Base-by-base conservation (phyloP, 2,888 invertebrate species). In the Cheilosia variabilis region DNA sequence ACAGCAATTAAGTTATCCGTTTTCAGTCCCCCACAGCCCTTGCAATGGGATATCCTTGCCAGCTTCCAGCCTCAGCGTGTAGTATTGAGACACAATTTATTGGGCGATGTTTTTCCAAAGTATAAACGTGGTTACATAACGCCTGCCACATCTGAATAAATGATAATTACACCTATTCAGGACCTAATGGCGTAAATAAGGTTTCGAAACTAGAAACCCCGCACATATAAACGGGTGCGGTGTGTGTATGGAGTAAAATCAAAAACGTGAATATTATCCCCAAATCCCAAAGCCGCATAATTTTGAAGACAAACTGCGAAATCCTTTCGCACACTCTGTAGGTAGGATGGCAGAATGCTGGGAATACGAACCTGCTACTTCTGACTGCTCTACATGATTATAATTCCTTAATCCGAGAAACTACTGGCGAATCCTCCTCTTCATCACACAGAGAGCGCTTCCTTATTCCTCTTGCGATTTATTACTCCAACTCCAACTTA, bases 1-100 rank as follows among this genome's bases (percentile, higher is more conserved):
- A 62, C 62, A 72, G 27, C 73, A 83, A 79, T 79, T 83, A 68
- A 31, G 73, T 63, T 63, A 73, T 79, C 78, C 72, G 63, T 78
- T 81, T 82, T 24, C 50, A 37, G 4, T 4, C 3, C 13, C 13
- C 41, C 47, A 19, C 22, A 52, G 5, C 41, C 41, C 4, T 9
- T 65, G 69, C 57, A 75, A 79, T 50, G 60, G 60, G 66, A 81
- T 81, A 71, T 45, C 58, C 43, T 27, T 27, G 27, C 27, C 27
- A 27, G 6, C 27, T 27, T 27, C 4, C 24, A 24, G 24, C 24
- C 24, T 24, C 24, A 24, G 27, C 6, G 53, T 27, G 24, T 10
- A 27, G 37, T 37, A 52, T 37, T 17, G 55, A 53, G 13, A 47
- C n/a, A 43, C 27, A n/a, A 43, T 31, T 27, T 13, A 43, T 41